Evolutionary conservation across 2,113 vertebrate species (phyloP).

Genomic region (Harpagus bidentatus): DNA sequence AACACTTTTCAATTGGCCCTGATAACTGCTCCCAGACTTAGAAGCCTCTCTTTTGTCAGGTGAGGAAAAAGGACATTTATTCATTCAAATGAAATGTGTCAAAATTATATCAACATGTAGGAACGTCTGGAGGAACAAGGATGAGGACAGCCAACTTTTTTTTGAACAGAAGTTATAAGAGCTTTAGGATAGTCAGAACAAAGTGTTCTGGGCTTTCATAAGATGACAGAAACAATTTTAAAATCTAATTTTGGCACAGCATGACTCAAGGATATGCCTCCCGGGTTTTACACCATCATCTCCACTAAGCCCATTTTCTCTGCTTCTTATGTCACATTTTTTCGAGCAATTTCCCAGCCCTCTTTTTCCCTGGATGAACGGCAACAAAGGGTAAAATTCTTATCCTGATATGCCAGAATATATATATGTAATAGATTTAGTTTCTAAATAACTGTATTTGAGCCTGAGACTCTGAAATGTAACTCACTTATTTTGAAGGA

Average conservation of each 20-base stretch:
- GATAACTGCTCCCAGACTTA: neutral
- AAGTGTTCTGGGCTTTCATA: neutral
- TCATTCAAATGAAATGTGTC: neutral
- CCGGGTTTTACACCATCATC: neutral
- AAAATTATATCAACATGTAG: neutral
- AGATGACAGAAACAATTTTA: constrained; percentile 24
- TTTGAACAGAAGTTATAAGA: neutral
- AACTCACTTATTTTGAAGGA: neutral
- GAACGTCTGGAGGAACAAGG: neutral
- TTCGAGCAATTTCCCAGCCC: neutral
- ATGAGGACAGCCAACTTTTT: neutral
- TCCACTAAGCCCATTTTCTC: constrained; percentile 35
- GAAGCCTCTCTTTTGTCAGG: neutral
- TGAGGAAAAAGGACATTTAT: neutral
- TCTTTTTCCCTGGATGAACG: neutral
- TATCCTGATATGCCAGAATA: constrained; percentile 6
- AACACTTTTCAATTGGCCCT: neutral
- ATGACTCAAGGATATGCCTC: constrained; percentile 3
- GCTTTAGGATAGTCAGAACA: neutral
- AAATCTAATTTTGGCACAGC: constrained; percentile 38
- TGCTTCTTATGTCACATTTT: constrained; percentile 17
- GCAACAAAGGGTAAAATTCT: neutral
- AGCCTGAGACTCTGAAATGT: neutral
- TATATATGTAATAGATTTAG: neutral
- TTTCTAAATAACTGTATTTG: neutral